Conservation (phyloP, 1,140 invertebrate genomes). For the Cydia pomonella region DNA sequence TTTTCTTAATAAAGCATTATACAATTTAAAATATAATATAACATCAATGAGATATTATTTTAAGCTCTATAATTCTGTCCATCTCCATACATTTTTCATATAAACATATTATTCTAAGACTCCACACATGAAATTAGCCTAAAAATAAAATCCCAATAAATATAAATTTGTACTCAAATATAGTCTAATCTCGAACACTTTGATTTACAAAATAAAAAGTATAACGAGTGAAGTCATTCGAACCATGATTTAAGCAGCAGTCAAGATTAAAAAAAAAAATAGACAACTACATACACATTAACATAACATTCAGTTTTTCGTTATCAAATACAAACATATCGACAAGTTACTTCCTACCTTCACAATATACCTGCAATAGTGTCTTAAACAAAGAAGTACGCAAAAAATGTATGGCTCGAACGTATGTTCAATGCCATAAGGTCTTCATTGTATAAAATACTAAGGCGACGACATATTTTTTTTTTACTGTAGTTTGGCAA, state of each 20-base stretch:
- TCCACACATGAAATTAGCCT: slow-evolving; percentile 23
- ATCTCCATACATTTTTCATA: slow-evolving; percentile 15
- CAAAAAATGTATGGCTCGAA: no score
- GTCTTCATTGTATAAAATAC: no score
- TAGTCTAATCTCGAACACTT: slow-evolving; percentile 32
- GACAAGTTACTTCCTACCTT: not conserved
- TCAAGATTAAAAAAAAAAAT: not conserved
- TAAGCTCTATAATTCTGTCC: slow-evolving; percentile 4
- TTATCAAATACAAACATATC: not conserved
- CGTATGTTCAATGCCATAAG: no score
- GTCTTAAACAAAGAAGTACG: not conserved
- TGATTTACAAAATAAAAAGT: not conserved
- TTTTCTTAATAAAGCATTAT: slow-evolving; percentile 7
- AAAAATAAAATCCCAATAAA: slow-evolving; percentile 25
- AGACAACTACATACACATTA: not conserved
- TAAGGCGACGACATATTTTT: no score
- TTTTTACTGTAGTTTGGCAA: no score
- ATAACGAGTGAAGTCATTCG: not conserved
- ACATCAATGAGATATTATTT: slow-evolving; percentile 1
- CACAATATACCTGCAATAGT: not conserved
- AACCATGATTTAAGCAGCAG: not conserved
- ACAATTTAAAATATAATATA: slow-evolving; percentile 16
- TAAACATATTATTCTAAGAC: slow-evolving; percentile 13
- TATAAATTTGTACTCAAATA: slow-evolving; percentile 34
- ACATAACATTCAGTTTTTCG: not conserved